Percentiles rank a stretch among this genome's conserved stretches.
phyloP scores from a whole-genome alignment of 2,888 invertebrate species.

The Amblyjoppa fuscipennis region DNA sequence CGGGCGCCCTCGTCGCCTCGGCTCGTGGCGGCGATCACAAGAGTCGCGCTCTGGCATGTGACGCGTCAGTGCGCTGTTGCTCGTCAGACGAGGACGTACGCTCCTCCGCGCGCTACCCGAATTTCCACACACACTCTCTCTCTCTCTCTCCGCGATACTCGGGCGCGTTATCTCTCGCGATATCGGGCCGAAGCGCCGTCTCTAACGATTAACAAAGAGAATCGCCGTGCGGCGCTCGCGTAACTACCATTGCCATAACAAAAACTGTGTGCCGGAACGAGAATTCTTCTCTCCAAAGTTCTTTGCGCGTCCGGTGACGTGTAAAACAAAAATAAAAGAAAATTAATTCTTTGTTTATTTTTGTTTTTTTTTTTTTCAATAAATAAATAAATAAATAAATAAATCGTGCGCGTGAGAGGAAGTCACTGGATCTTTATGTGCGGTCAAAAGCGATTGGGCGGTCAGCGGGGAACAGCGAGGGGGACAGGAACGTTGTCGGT shows the following conservation, averaged over 20 bases:
- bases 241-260: no score
- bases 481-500: conserved; percentile 29
- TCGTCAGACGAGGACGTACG: conserved; percentile 25
- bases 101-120: conserved; percentile 4
- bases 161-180: neutral
- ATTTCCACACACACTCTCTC: no score
- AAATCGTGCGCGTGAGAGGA: conserved; percentile 34
- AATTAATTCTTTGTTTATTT: no score
- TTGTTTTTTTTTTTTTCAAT: no score
- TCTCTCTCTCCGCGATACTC: neutral
- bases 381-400: neutral
- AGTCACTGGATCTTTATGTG: conserved; percentile 69
- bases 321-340: neutral
- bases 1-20: conserved; percentile 37
- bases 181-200: neutral
- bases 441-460: conserved; percentile 66
- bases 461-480: conserved; percentile 67
- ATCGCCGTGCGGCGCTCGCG: neutral
- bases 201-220: neutral
- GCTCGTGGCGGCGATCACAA: conserved; percentile 5
- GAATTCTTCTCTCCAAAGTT: neutral
- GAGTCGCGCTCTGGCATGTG: conserved; percentile 48
- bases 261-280: no score
- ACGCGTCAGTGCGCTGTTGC: conserved; percentile 63
- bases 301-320: neutral